Conservation (phyloP, 2,888 invertebrate genomes). For the Hesperia comma region DNA sequence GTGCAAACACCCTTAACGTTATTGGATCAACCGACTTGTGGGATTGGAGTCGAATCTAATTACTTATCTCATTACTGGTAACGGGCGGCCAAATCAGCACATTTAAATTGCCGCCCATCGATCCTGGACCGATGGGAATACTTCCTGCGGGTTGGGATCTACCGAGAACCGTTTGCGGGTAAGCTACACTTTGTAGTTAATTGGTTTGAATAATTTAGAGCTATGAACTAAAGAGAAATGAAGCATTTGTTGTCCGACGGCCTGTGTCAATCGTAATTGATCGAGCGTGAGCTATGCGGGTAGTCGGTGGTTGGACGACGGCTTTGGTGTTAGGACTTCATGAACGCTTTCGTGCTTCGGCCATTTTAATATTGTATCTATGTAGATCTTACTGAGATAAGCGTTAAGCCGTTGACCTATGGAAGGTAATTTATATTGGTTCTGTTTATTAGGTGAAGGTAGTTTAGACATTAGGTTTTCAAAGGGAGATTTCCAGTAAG, state of each 20-base stretch:
- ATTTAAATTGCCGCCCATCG: conserved; percentile 62
- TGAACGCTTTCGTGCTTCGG: no score
- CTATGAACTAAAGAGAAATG: not conserved
- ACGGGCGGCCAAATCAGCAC: conserved; percentile 67
- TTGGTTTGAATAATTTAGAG: conserved; percentile 5
- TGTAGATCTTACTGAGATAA: no score
- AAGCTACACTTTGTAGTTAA: conserved; percentile 4
- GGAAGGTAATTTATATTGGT: no score
- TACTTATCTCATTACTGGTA: conserved; percentile 67
- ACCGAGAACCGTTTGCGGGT: not conserved
- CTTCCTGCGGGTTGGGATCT: conserved; percentile 14
- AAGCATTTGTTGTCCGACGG: not conserved
- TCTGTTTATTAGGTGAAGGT: no score
- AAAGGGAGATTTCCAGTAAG: no score
- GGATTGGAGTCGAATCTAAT: conserved; percentile 64
- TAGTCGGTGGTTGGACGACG: not conserved
- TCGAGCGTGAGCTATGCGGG: not conserved
- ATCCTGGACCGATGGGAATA: conserved; percentile 49
- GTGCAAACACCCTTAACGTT: conserved; percentile 25
- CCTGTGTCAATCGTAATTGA: not conserved
- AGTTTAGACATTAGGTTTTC: no score
- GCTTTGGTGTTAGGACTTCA: no score
- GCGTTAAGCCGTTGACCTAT: no score
- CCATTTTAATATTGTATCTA: no score
- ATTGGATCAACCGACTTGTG: conserved; percentile 38